A percentile compares a stretch with the other conserved stretches of the same genome.
Conservation (phyloP, 1,140 invertebrate species). For the Sitophilus oryzae region DNA sequence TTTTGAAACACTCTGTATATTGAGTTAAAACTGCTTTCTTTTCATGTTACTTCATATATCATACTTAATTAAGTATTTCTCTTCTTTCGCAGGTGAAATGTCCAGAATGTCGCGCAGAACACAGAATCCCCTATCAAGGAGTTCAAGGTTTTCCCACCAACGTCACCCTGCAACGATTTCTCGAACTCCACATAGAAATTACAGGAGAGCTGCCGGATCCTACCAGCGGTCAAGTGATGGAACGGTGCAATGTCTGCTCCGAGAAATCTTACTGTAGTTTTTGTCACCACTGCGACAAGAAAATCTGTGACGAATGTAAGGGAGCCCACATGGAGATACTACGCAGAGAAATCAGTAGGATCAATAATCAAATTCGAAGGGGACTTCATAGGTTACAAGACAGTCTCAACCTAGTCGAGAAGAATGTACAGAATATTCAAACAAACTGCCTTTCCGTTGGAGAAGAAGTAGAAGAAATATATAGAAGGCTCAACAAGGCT, state of each 20-base stretch:
- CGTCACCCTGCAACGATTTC: conserved; percentile 89
- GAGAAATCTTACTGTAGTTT: conserved; percentile 86
- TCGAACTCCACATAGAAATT: conserved; percentile 92
- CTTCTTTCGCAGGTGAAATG: conserved; percentile 91
- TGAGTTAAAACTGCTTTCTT: too few species aligned
- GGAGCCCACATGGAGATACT: conserved; percentile 94
- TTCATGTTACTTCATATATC: too few species aligned
- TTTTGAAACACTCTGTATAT: too few species aligned
- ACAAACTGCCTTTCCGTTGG: conserved; percentile 76
- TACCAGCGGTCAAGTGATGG: conserved; percentile 79
- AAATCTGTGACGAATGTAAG: conserved; percentile 86
- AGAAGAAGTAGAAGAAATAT: conserved; percentile 90
- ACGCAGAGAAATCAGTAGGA: conserved; percentile 85
- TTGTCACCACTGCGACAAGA: conserved; percentile 92
- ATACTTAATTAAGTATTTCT: too few species aligned
- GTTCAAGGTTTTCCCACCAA: conserved; percentile 92
- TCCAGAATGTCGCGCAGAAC: conserved; percentile 97
- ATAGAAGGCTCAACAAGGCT: conserved; percentile 81
- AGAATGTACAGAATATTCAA: conserved; percentile 77
- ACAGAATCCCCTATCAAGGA: conserved; percentile 93
- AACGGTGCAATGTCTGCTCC: conserved; percentile 83
- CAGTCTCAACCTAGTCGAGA: conserved; percentile 74
- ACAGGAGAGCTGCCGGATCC: conserved; percentile 86
- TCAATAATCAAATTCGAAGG: conserved; percentile 87
- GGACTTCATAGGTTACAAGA: conserved; percentile 82